Evolutionary conservation across 2,888 invertebrate species (phyloP).

Genomic region (Erebia palarica): DNA sequence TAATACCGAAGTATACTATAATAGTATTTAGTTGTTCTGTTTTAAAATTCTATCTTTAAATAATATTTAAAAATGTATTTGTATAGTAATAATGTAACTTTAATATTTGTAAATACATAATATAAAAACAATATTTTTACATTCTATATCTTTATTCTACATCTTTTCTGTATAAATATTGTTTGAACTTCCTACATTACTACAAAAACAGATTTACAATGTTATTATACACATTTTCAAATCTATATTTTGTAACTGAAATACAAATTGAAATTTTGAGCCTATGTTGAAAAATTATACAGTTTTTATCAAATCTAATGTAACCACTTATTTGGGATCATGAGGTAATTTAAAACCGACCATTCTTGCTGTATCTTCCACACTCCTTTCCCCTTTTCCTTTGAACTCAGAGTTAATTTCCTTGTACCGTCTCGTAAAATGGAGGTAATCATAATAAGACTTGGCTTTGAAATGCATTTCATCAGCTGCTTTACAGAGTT

Average conservation of each 20-base stretch:
- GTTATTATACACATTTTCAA: background rate
- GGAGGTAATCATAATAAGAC: constrained; percentile 90
- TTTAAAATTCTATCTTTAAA: too few relatives aligned
- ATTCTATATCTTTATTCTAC: constrained; percentile 1
- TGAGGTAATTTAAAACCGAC: constrained; percentile 94
- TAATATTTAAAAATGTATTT: too few relatives aligned
- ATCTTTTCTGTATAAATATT: background rate
- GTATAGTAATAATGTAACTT: too few relatives aligned
- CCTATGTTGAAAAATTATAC: constrained; percentile 12
- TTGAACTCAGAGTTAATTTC: constrained; percentile 89
- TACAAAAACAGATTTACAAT: background rate
- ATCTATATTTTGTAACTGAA: background rate
- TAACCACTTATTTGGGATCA: constrained; percentile 83
- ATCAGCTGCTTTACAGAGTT: constrained; percentile 90
- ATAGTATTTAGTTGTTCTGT: too few relatives aligned
- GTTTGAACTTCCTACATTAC: background rate
- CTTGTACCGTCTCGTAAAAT: constrained; percentile 85
- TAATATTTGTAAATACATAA: constrained; percentile 8
- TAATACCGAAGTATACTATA: too few relatives aligned
- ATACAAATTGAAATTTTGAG: background rate
- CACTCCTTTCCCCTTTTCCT: constrained; percentile 89
- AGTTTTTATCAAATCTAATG: constrained; percentile 1
- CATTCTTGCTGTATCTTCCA: constrained; percentile 89
- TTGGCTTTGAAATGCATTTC: constrained; percentile 90
- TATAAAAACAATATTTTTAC: background rate